Base-by-base conservation (phyloP, 2,888 invertebrate genomes). In the Heliconius sara region DNA sequence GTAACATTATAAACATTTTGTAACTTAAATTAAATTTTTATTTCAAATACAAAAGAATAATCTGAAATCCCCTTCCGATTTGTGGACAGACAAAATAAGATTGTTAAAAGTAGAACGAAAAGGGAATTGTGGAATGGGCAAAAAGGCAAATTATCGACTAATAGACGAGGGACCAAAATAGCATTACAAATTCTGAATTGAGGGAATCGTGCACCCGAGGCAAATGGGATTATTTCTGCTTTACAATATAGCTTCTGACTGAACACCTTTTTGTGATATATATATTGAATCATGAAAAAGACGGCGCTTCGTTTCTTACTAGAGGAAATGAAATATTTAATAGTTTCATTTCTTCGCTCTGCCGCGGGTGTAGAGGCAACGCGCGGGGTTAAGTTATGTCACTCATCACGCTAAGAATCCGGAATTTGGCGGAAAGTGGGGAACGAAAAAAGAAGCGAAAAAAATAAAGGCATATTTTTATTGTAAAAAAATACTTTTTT, bases 121-220 rank as follows among this genome's bases (percentile, higher is more conserved):
- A 72, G 39, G 73, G 81, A 80, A 76, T 75, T 77, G 80, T 47
- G 47, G 67, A 77, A 80, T 63, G 77, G 73, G 71, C 72, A 85
- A 83, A 84, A 83, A 78, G 80, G 82, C 81, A 85, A 86, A 87
- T 85, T 84, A 83, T 83, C 83, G 78, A 47, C 84, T 83, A 84
- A 84, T 85, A 80, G 84, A 39, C 76, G 81, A 79, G 83, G 83
- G 83, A 34, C 47, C 67, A 67, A 67, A 76, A 76, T 76, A 76
- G 76, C 76, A 67, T 76, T 76, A 76, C 76, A 52, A 76, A 76
- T 67, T 66, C 34, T 34, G 52, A 76, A 76, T 60, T 67, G 66
- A 67, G 76, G 67, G 76, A 76, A 76, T 22, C 65, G 65, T 27
- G 27, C 27, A 67, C 66, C 52, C 67, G 76, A 30, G 76, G 30